phyloP scores from a whole-genome alignment of 2,888 invertebrate species.

The Pycnomerus fuliginosus region DNA sequence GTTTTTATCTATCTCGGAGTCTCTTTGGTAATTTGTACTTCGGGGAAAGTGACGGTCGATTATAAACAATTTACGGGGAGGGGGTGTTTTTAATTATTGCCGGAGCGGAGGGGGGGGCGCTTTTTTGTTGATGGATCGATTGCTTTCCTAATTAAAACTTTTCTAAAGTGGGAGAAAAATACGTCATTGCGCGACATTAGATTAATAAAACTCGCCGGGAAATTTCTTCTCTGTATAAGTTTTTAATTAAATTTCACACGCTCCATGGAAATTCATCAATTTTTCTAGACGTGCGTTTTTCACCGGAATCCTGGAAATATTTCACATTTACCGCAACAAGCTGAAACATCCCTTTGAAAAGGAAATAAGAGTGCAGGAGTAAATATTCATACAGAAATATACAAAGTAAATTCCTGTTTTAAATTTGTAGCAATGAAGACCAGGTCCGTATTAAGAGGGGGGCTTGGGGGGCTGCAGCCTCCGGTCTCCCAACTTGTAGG shows the following conservation, averaged over 20 bases:
- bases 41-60: neutral
- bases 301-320: no score
- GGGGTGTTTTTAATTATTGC: neutral
- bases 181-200: constrained; percentile 25
- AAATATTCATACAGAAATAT: constrained; percentile 26
- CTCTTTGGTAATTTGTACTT: constrained; percentile 4
- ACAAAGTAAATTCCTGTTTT: constrained; percentile 35
- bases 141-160: constrained; percentile 49
- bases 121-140: constrained; percentile 37
- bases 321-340: no score
- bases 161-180: constrained; percentile 37
- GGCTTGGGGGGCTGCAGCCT: no score
- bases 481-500: no score
- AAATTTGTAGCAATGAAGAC: constrained; percentile 44
- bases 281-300: no score
- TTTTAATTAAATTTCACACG: constrained; percentile 24
- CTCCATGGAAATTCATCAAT: no score
- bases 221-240: constrained; percentile 19
- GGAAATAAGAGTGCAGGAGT: constrained; percentile 21
- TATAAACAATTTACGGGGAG: constrained; percentile 1
- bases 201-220: constrained; percentile 24
- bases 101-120: neutral
- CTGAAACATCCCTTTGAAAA: constrained; percentile 5
- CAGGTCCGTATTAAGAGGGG: no score
- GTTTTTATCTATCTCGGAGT: constrained; percentile 40